These are phyloP conservation scores for Serrognathus titanus DNA, from an alignment of 2,888 invertebrate genomes.

Conservation along the genomic window DNA sequence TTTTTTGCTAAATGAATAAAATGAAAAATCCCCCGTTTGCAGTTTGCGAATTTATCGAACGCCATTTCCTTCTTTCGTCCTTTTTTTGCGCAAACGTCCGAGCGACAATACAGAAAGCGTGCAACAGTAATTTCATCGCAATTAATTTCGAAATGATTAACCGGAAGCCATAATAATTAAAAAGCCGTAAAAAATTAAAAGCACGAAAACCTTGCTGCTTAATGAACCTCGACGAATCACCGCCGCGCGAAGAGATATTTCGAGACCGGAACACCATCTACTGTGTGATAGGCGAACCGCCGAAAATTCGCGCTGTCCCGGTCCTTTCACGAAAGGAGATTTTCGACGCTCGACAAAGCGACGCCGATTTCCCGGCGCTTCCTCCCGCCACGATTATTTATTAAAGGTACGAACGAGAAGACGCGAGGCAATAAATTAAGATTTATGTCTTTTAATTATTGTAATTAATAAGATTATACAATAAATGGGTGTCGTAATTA, in stretches of 20 bases:
- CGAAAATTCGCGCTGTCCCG: too few species aligned
- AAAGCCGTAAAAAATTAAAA: not conserved
- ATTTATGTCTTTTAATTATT: not conserved
- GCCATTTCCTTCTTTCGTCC: too few species aligned
- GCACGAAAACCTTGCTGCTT: not conserved
- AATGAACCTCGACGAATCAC: not conserved
- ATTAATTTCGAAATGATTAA: not conserved
- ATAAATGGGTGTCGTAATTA: slow-evolving; percentile 22
- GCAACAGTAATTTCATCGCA: not conserved
- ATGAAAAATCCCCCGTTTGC: too few species aligned
- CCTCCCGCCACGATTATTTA: not conserved
- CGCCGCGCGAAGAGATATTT: not conserved
- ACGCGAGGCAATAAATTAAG: not conserved
- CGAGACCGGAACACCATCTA: slow-evolving; percentile 17
- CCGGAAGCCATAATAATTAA: not conserved
- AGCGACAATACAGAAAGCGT: not conserved
- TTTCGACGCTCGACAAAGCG: not conserved
- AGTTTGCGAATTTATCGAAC: too few species aligned
- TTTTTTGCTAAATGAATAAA: too few species aligned
- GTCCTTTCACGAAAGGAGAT: not conserved
- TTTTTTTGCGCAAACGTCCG: not conserved
- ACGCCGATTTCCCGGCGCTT: not conserved
- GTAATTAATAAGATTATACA: slow-evolving; percentile 1
- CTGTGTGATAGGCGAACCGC: slow-evolving; percentile 17
- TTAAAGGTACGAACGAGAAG: not conserved